Conservation (phyloP, 1,140 invertebrate genomes). For the Macrobrachium nipponense region DNA sequence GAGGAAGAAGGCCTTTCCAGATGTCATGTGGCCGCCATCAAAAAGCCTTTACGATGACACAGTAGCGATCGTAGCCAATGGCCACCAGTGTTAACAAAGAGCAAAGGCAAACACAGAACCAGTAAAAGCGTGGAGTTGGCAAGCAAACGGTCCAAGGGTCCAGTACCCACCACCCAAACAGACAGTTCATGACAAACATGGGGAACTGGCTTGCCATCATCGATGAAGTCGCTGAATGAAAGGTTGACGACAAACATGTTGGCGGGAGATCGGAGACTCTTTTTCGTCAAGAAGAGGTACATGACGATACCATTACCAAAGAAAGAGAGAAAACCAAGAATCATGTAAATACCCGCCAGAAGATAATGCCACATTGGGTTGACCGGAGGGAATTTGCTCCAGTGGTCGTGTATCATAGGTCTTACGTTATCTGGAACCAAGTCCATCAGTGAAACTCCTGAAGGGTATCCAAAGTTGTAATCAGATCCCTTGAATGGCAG, state of each 20-base stretch:
- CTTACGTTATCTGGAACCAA: background rate
- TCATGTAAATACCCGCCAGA: background rate
- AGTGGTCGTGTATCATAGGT: background rate
- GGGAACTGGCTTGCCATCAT: conserved; percentile 76
- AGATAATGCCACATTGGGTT: background rate
- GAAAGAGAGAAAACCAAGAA: background rate
- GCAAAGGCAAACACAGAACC: conserved; percentile 69
- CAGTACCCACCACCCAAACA: conserved; percentile 71
- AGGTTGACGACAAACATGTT: conserved; percentile 87
- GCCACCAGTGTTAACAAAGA: conserved; percentile 65
- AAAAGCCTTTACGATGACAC: conserved; percentile 67
- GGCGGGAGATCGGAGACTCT: conserved; percentile 82
- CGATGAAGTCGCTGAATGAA: conserved; percentile 86
- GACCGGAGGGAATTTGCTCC: background rate
- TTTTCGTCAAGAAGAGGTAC: conserved; percentile 84
- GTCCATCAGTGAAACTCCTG: background rate
- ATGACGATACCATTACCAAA: conserved; percentile 87
- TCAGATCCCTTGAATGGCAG: background rate
- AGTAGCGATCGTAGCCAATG: conserved; percentile 66
- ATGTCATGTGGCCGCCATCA: conserved; percentile 64
- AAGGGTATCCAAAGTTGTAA: conserved; percentile 17
- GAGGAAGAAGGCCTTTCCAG: conserved; percentile 60
- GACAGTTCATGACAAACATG: conserved; percentile 85
- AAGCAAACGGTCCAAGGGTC: conserved; percentile 78
- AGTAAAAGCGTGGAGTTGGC: conserved; percentile 82